Evolutionary conservation across 2,113 vertebrate genomes (phyloP), one percentile per base, ranked within the genome.

Genomic region (Pyrgilauda ruficollis): DNA sequence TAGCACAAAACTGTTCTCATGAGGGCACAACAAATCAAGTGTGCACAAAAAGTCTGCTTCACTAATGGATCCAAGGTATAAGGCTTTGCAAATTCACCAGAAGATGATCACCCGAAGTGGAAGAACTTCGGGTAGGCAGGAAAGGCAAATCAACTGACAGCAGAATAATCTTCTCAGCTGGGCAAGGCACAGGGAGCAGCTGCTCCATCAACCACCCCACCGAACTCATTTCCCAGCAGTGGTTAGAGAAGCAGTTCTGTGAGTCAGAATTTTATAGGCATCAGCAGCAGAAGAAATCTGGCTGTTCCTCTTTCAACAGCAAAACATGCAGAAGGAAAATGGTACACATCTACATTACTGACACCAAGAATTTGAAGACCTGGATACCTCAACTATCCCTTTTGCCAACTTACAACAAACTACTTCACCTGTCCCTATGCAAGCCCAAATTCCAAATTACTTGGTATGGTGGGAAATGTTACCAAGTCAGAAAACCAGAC

Each of bases 161-260:
- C 83, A 84, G 58, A 96, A 97, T 93, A 82, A 95, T 89, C 93
- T 94, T 86, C 95, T 96, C 90, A 90, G 80, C 86, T 94, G 83
- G 90, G 76, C 92, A 84, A 95, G 90, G 88, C 66, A 2, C 86
- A 79, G 83, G 88, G 90, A 97, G 94, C 96, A 97, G 93, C 94
- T 97, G 96, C 90, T 96, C 90, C 90, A 93, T 78, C 93, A 92
- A 94, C 96, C 90, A 96, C 93, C 93, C 96, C 88, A 93, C 92
- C 78, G 96, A 94, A 96, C 94, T 97, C 56, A 96, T 90, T 90
- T 97, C 96, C 93, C 96, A 96, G 76, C 88, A 96, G 96, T 89
- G 93, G 93, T 90, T 93, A 94, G 73, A 90, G 79, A 97, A 96
- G 96, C 96, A 96, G 79, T 96, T 96, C 94, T 84, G 61, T 0